phyloP scores from a whole-genome alignment of 2,113 vertebrate genomes.

The Brachypodius melanocephalos region DNA sequence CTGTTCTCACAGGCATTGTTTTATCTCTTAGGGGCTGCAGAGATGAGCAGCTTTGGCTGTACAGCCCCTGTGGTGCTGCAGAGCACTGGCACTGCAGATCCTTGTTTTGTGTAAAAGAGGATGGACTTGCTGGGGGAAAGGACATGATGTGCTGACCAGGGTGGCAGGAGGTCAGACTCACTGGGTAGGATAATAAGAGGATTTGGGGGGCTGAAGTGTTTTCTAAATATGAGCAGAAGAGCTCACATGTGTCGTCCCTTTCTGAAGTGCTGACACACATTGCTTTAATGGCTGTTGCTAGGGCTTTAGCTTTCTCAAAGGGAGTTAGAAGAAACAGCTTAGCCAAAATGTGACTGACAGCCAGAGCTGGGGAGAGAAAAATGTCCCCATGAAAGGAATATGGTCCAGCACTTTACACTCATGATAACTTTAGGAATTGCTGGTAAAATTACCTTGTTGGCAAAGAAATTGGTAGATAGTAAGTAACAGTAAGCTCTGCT shows the following conservation, averaged over 20 bases:
- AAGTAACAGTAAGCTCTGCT: not conserved
- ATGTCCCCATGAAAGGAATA: not conserved
- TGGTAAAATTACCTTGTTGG: not conserved
- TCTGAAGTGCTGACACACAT: not conserved
- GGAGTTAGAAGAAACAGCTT: not conserved
- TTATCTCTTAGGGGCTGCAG: not conserved
- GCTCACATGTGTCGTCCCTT: not conserved
- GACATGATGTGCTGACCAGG: not conserved
- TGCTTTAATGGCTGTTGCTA: not conserved
- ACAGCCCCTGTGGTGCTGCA: not conserved
- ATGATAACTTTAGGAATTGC: not conserved
- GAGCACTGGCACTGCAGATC: not conserved
- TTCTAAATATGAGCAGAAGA: not conserved
- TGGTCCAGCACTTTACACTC: not conserved
- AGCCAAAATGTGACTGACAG: not conserved
- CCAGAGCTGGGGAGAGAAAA: not conserved
- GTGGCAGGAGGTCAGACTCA: not conserved
- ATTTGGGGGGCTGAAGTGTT: not conserved
- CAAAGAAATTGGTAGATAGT: not conserved
- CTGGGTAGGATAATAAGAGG: not conserved
- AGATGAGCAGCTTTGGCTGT: not conserved
- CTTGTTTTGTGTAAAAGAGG: not conserved
- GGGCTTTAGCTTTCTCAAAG: not conserved
- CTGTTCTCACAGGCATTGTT: not conserved
- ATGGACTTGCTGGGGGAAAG: rapidly evolving